These are phyloP conservation scores for Thelaira solivaga DNA, from an alignment of 2,888 invertebrate genomes.

Conservation along the genomic window DNA sequence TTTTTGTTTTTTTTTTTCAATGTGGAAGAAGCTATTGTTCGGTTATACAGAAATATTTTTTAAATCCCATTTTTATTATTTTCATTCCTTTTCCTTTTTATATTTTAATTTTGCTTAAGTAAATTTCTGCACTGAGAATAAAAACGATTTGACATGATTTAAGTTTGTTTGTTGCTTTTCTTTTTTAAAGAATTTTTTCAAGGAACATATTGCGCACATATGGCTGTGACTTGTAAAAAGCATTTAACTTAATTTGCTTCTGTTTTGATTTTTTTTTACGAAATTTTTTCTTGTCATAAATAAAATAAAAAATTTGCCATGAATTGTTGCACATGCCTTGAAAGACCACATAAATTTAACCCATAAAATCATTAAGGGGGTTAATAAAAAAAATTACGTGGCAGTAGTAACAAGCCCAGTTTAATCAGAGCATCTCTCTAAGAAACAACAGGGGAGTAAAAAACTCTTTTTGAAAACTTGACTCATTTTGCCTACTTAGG, in stretches of 20 bases:
- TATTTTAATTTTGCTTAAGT: not conserved
- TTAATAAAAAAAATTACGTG: too few relatives aligned
- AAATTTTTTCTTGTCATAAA: not conserved
- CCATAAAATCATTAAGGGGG: too few relatives aligned
- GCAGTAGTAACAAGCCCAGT: too few relatives aligned
- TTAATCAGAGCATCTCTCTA: too few relatives aligned
- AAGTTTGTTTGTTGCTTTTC: too few relatives aligned
- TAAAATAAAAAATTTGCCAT: slow-evolving; percentile 23
- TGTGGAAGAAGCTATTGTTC: not conserved
- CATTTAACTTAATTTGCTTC: slow-evolving; percentile 39
- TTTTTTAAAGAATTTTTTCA: slow-evolving; percentile 2
- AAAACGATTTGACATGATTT: slow-evolving; percentile 30
- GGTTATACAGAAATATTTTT: not conserved
- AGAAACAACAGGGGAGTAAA: too few relatives aligned
- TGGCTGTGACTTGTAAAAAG: slow-evolving; percentile 44
- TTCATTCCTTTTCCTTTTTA: not conserved
- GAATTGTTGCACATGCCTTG: slow-evolving; percentile 4
- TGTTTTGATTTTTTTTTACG: not conserved
- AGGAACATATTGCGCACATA: slow-evolving; percentile 55
- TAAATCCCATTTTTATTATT: not conserved
- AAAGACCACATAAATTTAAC: not conserved
- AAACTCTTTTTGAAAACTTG: too few relatives aligned
- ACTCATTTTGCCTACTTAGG: too few relatives aligned
- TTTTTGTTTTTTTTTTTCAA: not conserved
- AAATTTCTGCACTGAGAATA: not conserved